phyloP scores from a whole-genome alignment of 64 coral and sea anemone genomes.

The Acropora tenuis region DNA sequence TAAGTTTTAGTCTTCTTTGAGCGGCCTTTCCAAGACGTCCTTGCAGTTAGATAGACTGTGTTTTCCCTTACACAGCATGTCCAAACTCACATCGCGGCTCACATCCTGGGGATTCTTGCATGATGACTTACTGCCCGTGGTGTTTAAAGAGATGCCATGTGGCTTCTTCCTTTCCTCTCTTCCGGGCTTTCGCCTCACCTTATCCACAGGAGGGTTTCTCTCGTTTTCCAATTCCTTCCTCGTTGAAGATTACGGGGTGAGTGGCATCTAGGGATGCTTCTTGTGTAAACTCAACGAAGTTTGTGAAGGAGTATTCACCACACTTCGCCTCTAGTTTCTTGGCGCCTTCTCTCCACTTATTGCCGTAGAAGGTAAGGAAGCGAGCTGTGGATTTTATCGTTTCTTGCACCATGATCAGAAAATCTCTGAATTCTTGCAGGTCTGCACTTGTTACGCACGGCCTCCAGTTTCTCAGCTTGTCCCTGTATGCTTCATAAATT shows the following conservation, averaged over 20 bases:
- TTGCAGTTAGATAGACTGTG: constrained; percentile 42
- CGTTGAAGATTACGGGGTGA: constrained; percentile 51
- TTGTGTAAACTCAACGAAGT: constrained; percentile 69
- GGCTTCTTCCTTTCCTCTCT: not conserved
- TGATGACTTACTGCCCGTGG: no score
- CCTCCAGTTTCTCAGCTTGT: constrained; percentile 46
- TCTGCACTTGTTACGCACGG: constrained; percentile 47
- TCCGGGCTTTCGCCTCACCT: not conserved
- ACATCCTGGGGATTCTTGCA: no score
- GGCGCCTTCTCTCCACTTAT: constrained; percentile 55
- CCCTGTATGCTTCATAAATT: constrained; percentile 67
- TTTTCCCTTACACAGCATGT: not conserved
- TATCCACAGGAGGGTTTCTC: not conserved
- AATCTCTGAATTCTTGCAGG: constrained; percentile 68
- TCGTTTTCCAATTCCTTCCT: constrained; percentile 40
- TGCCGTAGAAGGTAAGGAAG: constrained; percentile 37
- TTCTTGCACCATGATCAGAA: constrained; percentile 57
- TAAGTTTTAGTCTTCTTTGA: constrained; percentile 40
- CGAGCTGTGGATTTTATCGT: constrained; percentile 61
- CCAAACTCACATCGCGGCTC: not conserved
- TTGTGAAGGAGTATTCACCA: constrained; percentile 46
- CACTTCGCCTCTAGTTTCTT: constrained; percentile 50
- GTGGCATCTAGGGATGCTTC: constrained; percentile 59
- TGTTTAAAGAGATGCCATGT: not conserved
- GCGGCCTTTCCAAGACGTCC: constrained; percentile 4